Base-by-base conservation (phyloP, 2,113 vertebrate genomes). In the Tangachromis dhanisi region DNA sequence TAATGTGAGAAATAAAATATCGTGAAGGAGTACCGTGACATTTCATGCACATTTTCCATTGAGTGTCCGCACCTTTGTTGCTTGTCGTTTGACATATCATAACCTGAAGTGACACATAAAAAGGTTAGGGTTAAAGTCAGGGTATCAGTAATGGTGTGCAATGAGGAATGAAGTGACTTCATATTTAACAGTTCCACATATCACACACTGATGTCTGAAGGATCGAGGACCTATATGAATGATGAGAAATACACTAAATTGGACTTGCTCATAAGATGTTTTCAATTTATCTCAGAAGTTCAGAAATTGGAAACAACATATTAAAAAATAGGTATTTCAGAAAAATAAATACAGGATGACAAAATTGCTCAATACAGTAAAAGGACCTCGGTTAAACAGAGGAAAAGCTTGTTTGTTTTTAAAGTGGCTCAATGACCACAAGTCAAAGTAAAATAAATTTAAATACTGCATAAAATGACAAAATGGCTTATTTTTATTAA, bases 21-120 rank as follows among this genome's bases (percentile, higher is more conserved):
- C 0, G 3, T 13, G 71, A n/a, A 31, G 0, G 45, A 2, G 73
- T 31, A 51, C 3, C 0, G 6, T 17, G 3, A n/a, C 0, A 78
- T 51, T 78, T 78, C 26, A 51, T 12, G 29, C 45, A 78, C 45
- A 9, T 51, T 78, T 78, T 31, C 26, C 3, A 51, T 33, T 5
- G 3, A 17, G 9, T 12, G 4, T n/a, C 45, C 7, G 10, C 26
- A 51, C 4, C 1, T 78, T 78, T 78, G 16, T 13, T 31, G 26
- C 42, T 33, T 31, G 16, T n/a, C 0, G 1, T 78, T 78, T 51
- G 0, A 76, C 42, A 49, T 78, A 0, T 76, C 8, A 26, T 26
- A 45, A 26, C 21, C 71, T 49, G 24, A 12, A 76, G 16, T 31
- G 9, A 8, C 3, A 8, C 42, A 12, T 1, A 12, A 31, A 31